phyloP scores from a whole-genome alignment of 2,113 vertebrate species.

The Ptyas mucosa region DNA sequence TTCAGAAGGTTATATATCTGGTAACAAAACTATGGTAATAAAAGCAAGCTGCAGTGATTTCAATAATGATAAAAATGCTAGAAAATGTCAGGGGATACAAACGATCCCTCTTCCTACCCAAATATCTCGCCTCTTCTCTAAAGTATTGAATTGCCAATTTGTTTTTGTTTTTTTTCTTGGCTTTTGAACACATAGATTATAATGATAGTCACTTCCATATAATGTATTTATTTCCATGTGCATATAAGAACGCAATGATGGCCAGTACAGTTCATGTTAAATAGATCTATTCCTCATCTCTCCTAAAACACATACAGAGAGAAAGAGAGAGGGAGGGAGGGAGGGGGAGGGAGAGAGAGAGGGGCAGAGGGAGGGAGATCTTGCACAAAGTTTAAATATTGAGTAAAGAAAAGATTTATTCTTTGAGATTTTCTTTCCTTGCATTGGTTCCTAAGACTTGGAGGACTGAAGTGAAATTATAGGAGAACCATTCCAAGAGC shows the following conservation, averaged over 20 bases:
- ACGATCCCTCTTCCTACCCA: not conserved
- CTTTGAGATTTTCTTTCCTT: constrained; percentile 9
- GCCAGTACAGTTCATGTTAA: not conserved
- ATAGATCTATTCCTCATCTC: not conserved
- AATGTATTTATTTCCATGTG: constrained; percentile 1
- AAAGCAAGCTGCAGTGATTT: not conserved
- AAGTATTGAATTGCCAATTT: not conserved
- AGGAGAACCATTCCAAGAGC: not conserved
- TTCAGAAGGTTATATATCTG: not conserved
- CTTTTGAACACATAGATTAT: not conserved
- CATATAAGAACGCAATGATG: not conserved
- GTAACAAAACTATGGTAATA: not conserved
- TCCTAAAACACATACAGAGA: not conserved
- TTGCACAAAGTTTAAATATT: not conserved
- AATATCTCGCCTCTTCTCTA: not conserved
- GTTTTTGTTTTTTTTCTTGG: not conserved
- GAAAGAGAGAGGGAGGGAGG: not conserved
- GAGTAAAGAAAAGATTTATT: not conserved
- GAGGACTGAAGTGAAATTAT: not conserved
- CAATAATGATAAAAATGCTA: not conserved
- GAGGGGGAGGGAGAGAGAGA: not conserved
- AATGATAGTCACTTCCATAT: not conserved
- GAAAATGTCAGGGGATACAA: not conserved
- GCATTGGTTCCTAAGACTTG: not conserved
- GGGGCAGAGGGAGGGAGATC: not conserved